Conservation (phyloP, 2,113 vertebrate genomes). For the Dryoscopus gambensis region DNA sequence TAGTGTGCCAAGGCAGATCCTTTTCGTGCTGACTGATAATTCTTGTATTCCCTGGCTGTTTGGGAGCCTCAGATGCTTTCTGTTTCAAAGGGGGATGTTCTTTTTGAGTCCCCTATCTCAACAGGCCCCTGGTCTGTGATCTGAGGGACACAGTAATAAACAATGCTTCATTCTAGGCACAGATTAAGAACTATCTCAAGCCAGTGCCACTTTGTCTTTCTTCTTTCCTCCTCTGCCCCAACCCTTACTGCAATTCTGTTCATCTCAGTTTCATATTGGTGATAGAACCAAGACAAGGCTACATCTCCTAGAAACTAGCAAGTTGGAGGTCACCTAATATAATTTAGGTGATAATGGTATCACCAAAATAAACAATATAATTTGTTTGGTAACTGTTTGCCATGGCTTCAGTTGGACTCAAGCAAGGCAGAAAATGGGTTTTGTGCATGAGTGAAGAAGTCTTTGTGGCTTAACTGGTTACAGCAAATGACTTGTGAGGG, state of each 20-base stretch:
- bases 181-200: background rate
- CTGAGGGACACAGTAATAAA: background rate
- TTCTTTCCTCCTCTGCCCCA: background rate
- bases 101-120: background rate
- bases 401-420: background rate
- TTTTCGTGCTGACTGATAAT: slow-evolving; percentile 34
- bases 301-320: background rate
- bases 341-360: background rate
- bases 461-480: background rate
- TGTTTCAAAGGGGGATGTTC: background rate
- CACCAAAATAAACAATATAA: background rate
- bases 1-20: slow-evolving; percentile 2
- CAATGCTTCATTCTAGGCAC: background rate
- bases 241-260: background rate
- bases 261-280: background rate
- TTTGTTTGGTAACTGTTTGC: background rate
- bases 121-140: background rate
- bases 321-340: background rate
- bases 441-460: background rate
- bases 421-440: background rate
- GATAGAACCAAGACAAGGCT: background rate
- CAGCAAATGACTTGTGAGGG: background rate
- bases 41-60: background rate
- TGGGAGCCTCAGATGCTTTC: slow-evolving; percentile 22
- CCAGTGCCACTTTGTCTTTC: background rate